A percentile compares a stretch with the other conserved stretches of the same genome.
phyloP scores from a whole-genome alignment of 2,888 invertebrate species.

The Cremastinae sp. region DNA sequence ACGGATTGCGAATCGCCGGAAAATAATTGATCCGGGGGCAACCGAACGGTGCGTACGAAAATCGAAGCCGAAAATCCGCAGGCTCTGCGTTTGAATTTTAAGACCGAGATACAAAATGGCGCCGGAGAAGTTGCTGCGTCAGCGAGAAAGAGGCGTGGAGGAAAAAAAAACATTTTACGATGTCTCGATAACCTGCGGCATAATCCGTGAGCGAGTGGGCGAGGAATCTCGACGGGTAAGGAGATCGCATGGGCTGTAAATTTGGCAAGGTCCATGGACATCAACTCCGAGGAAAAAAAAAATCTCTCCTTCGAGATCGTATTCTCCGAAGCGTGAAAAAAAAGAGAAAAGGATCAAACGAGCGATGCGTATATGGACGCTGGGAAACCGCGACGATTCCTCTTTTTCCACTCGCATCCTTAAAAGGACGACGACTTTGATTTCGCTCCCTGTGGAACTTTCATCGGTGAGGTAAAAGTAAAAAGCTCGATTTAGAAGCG shows the following conservation, averaged over 20 bases:
- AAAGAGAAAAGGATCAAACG: conserved; percentile 4
- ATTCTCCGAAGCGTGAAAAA: conserved; percentile 31
- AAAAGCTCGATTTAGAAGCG: too few species aligned
- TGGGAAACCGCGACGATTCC: conserved; percentile 23
- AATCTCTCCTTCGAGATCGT: conserved; percentile 14
- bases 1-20: background rate
- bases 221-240: conserved; percentile 54
- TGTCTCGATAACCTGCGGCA: conserved; percentile 6
- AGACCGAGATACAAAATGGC: too few species aligned
- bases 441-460: too few species aligned
- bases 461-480: too few species aligned
- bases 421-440: conserved; percentile 26
- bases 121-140: too few species aligned
- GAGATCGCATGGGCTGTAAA: conserved; percentile 49
- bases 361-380: conserved; percentile 27
- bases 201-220: conserved; percentile 36
- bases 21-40: too few species aligned
- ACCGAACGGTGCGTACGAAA: too few species aligned
- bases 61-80: too few species aligned
- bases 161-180: background rate
- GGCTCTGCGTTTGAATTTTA: too few species aligned
- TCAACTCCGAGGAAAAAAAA: conserved; percentile 32
- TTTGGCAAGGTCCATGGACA: conserved; percentile 48
- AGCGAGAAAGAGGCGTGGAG: background rate
- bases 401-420: conserved; percentile 31